Evolutionary conservation across 2,888 invertebrate species (phyloP).

Genomic region (Lacanobia oleracea): DNA sequence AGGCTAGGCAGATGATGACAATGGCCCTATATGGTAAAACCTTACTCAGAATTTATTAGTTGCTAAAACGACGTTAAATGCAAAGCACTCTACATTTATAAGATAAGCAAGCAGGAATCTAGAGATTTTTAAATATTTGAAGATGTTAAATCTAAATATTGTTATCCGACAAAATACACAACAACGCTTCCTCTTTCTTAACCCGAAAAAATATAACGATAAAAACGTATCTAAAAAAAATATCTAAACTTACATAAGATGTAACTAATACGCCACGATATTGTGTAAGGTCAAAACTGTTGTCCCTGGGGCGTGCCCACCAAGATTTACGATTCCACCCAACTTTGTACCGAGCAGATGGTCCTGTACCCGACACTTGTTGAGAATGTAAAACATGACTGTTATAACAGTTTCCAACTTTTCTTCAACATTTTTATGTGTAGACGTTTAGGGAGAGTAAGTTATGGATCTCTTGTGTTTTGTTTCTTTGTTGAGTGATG

Average conservation of each 20-base stretch:
- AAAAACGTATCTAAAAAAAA: slow-evolving; percentile 14
- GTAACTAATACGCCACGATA: slow-evolving; percentile 63
- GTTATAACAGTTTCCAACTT: slow-evolving; percentile 62
- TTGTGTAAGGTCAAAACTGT: slow-evolving; percentile 67
- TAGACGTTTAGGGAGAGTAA: slow-evolving; percentile 51
- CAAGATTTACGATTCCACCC: slow-evolving; percentile 66
- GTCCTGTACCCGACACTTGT: slow-evolving; percentile 64
- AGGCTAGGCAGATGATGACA: too few relatives aligned
- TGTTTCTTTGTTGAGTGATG: slow-evolving; percentile 27
- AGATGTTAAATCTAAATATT: too few relatives aligned
- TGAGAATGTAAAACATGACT: slow-evolving; percentile 68
- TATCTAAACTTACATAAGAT: slow-evolving; percentile 18
- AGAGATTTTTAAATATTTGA: too few relatives aligned
- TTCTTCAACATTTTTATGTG: slow-evolving; percentile 61
- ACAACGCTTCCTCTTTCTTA: not conserved
- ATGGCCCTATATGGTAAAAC: too few relatives aligned
- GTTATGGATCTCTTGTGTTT: slow-evolving; percentile 54
- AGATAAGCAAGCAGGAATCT: too few relatives aligned
- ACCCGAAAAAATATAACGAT: not conserved
- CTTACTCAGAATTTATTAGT: too few relatives aligned
- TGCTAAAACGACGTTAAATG: too few relatives aligned
- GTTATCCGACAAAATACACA: not conserved
- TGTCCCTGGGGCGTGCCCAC: slow-evolving; percentile 63
- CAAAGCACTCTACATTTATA: too few relatives aligned
- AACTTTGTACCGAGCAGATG: slow-evolving; percentile 68